A percentile compares a stretch with the other conserved stretches of the same genome.
Evolutionary conservation across 2,113 vertebrate species (phyloP).

Genomic region (Apeltes quadracus): DNA sequence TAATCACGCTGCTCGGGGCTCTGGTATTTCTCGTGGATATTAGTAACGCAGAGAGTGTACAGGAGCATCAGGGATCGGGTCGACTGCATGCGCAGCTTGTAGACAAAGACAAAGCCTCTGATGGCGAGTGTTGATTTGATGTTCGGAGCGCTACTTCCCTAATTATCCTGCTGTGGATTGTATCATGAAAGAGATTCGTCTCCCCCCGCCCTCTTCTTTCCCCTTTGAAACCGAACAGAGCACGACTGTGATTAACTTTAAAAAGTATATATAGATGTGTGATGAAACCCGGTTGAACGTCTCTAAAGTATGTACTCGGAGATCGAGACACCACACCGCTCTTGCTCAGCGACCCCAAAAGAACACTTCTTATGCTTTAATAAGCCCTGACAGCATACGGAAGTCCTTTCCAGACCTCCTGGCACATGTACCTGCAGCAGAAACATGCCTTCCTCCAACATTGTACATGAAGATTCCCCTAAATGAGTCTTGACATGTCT

Average conservation of each 20-base stretch:
- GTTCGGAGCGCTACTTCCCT: constrained; percentile 46
- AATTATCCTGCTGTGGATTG: constrained; percentile 53
- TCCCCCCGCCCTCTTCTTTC: constrained; percentile 3
- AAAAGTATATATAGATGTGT: constrained; percentile 74
- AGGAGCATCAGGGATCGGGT: constrained; percentile 41
- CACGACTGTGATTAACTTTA: constrained; percentile 69
- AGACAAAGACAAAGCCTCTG: constrained; percentile 53
- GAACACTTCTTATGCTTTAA: constrained; percentile 69
- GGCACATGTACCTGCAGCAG: constrained; percentile 68
- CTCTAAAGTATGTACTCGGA: constrained; percentile 70
- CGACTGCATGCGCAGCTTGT: constrained; percentile 57
- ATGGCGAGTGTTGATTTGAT: constrained; percentile 63
- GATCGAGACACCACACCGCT: constrained; percentile 47
- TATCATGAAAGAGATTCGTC: constrained; percentile 24
- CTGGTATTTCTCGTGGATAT: constrained; percentile 59
- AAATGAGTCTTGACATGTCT: constrained; percentile 77
- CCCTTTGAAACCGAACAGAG: constrained; percentile 62
- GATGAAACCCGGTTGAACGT: constrained; percentile 71
- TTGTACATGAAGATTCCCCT: constrained; percentile 54
- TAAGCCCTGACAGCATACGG: constrained; percentile 66
- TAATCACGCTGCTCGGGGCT: constrained; percentile 56
- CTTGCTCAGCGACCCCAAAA: constrained; percentile 68
- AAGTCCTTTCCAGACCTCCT: constrained; percentile 55
- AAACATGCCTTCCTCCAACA: constrained; percentile 40
- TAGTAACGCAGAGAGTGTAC: constrained; percentile 63